Percentiles rank a stretch among this genome's conserved stretches.
phyloP scores from a whole-genome alignment of 2,797 vertebrate genomes.

The Pagetopsis macropterus region DNA sequence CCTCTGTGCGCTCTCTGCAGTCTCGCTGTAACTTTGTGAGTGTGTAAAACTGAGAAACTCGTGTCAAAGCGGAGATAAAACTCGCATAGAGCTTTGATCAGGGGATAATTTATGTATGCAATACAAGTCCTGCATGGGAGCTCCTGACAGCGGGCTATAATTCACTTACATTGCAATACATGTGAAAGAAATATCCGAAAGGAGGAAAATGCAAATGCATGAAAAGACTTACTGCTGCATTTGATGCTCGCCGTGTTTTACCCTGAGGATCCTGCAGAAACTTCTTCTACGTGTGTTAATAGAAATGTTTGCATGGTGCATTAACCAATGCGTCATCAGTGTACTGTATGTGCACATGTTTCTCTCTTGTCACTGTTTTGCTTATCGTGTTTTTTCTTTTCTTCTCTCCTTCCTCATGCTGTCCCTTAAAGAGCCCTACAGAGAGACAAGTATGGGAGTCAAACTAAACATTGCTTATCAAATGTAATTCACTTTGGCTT shows the following conservation, averaged over 20 bases:
- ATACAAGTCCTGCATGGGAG: conserved; percentile 53
- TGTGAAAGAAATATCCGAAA: conserved; percentile 56
- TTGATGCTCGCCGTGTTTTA: conserved; percentile 42
- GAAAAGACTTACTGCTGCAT: conserved; percentile 52
- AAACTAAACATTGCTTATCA: conserved; percentile 99
- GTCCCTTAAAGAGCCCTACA: conserved; percentile 99
- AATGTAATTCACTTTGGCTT: conserved; percentile 99
- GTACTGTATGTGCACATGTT: conserved; percentile 88
- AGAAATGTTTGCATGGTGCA: conserved; percentile 53
- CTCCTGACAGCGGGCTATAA: conserved; percentile 62
- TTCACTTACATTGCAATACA: conserved; percentile 57
- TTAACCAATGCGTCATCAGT: conserved; percentile 56
- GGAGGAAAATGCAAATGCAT: conserved; percentile 69
- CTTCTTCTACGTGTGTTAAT: conserved; percentile 19
- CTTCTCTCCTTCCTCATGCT: conserved; percentile 97
- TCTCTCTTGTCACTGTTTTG: conserved; percentile 92
- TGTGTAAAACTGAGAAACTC: conserved; percentile 60
- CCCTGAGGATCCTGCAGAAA: conserved; percentile 25
- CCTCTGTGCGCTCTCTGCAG: conserved; percentile 23
- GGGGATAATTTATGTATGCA: conserved; percentile 65
- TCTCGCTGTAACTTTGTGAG: conserved; percentile 48
- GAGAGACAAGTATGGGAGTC: conserved; percentile 99
- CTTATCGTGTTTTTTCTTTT: conserved; percentile 97
- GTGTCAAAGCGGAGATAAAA: conserved; percentile 48
- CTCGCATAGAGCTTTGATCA: conserved; percentile 64